Evolutionary conservation across 2,113 vertebrate genomes (phyloP).

Genomic region (Pseudolaguvia tuberculata): DNA sequence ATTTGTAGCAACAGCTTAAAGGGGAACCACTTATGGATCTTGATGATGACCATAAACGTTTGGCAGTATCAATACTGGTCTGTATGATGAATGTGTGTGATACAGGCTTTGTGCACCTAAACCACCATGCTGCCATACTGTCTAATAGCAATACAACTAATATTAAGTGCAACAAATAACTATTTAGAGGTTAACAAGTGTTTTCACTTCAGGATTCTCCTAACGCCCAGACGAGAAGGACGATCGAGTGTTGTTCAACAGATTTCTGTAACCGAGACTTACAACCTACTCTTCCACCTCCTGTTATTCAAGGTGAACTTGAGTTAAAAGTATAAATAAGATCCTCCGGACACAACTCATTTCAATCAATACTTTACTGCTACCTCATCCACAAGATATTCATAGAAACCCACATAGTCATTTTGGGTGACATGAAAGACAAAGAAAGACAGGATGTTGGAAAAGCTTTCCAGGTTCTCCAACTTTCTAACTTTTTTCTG

Average conservation of each 20-base stretch:
- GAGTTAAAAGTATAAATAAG: conserved; percentile 8
- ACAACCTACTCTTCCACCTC: conserved; percentile 85
- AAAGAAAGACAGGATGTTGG: not conserved
- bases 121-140: not conserved
- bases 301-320: conserved; percentile 44
- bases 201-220: conserved; percentile 80
- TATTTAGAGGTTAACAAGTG: not conserved
- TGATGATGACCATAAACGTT: too few relatives aligned
- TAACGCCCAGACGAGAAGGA: conserved; percentile 82
- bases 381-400: not conserved
- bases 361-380: not conserved
- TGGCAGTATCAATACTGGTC: too few relatives aligned
- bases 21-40: too few relatives aligned
- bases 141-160: not conserved
- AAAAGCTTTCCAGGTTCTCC: not conserved
- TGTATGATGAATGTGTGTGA: too few relatives aligned
- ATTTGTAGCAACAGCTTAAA: too few relatives aligned
- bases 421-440: not conserved
- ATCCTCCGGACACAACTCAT: not conserved
- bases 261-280: conserved; percentile 91
- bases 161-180: not conserved
- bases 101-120: too few relatives aligned
- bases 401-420: too few relatives aligned
- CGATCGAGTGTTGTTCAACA: conserved; percentile 91
- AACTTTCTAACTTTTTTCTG: too few relatives aligned